These are phyloP conservation scores for Andrena bicolor DNA, from an alignment of 2,888 invertebrate species.

Conservation along the genomic window DNA sequence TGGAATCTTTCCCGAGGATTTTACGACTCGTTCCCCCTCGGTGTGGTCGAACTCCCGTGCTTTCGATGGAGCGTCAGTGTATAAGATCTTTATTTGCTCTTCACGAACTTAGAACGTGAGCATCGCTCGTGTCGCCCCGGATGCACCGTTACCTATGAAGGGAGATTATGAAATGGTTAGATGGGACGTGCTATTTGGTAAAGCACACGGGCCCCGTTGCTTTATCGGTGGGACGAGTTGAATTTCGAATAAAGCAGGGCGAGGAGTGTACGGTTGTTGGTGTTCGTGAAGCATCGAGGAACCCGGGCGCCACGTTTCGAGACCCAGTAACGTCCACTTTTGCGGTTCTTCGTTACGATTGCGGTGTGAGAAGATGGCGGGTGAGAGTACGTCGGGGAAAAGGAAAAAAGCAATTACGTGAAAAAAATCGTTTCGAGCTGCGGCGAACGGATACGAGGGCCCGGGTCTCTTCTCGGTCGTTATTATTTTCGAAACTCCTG, in stretches of 20 bases:
- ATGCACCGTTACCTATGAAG: not conserved
- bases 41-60: slow-evolving; percentile 36
- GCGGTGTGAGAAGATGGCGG: not conserved
- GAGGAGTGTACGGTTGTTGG: not conserved
- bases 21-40: slow-evolving; percentile 57
- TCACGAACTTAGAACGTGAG: slow-evolving; percentile 39
- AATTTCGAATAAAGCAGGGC: too few species aligned
- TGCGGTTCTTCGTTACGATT: slow-evolving; percentile 18
- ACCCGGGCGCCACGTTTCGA: not conserved
- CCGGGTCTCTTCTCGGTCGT: not conserved
- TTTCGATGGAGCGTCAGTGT: slow-evolving; percentile 3
- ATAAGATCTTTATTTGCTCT: slow-evolving; percentile 48
- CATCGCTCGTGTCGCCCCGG: slow-evolving; percentile 1
- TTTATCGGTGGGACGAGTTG: too few species aligned
- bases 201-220: too few species aligned
- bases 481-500: slow-evolving; percentile 50
- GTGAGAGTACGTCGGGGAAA: slow-evolving; percentile 27
- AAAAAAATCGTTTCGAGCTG: slow-evolving; percentile 25
- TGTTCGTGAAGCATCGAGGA: not conserved
- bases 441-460: slow-evolving; percentile 22
- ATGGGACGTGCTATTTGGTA: too few species aligned
- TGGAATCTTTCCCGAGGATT: slow-evolving; percentile 50
- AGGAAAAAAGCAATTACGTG: slow-evolving; percentile 37
- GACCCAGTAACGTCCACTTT: not conserved
- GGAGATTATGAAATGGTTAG: too few species aligned